Evolutionary conservation across 2,888 invertebrate species (phyloP).

Genomic region (Abrostola triplasia): DNA sequence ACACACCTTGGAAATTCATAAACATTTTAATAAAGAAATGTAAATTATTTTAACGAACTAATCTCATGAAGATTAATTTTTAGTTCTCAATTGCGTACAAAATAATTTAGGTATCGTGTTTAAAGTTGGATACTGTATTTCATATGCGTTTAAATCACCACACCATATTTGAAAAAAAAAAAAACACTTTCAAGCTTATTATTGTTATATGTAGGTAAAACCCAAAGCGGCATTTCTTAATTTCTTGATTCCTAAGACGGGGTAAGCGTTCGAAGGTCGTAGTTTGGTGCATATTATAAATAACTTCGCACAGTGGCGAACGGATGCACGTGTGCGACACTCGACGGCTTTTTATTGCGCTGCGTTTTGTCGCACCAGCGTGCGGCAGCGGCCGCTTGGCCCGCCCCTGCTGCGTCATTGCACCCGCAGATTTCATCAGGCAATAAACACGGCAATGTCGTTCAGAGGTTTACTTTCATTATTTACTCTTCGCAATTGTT

Average conservation of each 20-base stretch:
- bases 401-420: conserved; percentile 50
- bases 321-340: conserved; percentile 87
- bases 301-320: conserved; percentile 81
- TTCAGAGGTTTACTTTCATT: conserved; percentile 54
- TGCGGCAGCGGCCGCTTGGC: conserved; percentile 33
- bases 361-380: conserved; percentile 58
- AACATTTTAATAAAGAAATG: neutral
- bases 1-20: conserved; percentile 3
- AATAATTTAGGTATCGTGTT: no score
- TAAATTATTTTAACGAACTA: neutral
- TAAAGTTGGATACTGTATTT: no score
- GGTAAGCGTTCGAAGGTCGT: conserved; percentile 36
- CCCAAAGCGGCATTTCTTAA: neutral
- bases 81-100: no score
- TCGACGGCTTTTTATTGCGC: conserved; percentile 79
- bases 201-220: neutral
- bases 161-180: no score
- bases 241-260: conserved; percentile 24
- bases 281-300: conserved; percentile 68
- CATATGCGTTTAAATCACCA: no score
- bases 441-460: conserved; percentile 58
- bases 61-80: neutral
- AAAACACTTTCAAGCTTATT: no score
- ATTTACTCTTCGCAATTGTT: conserved; percentile 31
- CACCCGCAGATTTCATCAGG: conserved; percentile 65